Evolutionary conservation across 2,113 vertebrate genomes (phyloP), one percentile per base, ranked within the genome.

Genomic region (Macrotus californicus): DNA sequence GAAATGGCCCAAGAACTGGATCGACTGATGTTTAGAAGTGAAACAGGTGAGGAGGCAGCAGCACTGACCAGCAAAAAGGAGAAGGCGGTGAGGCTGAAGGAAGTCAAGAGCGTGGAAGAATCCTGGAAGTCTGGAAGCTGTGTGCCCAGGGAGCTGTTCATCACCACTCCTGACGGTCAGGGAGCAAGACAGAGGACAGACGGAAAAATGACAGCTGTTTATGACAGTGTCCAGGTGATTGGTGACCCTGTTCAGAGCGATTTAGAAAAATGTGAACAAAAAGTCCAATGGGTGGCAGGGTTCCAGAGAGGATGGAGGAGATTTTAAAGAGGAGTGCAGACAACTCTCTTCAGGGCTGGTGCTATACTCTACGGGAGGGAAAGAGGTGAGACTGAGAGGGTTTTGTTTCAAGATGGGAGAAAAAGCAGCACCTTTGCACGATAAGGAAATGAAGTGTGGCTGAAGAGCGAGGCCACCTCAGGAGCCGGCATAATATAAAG

Each of bases 401-500:
- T 31, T 70, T 61, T 48, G 70, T 52, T 80, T 64, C 56, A 88
- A 29, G 43, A 83, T 1, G 26, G 21, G 56, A 79, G 50, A 54
- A 69, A 69, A 79, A 69, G 59, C 29, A 54, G 13, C n/a, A 43
- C 26, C 29, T 76, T 54, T 79, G n/a, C 8, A 82, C 14, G 50
- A 8, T 61, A 48, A 91, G 36, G 19, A 67, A 91, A 83, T 7
- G 4, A 36, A 87, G 46, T 46, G 8, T 22, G 41, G 22, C 6
- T 14, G 46, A 77, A 43, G 11, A n/a, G 52, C 16, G 3, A 70
- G 46, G 21, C 26, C 34, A 12, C 21, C n/a, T 4, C 29, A 61
- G 24, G 19, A n/a, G 41, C 14, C 50, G 0, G 43, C 12, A 26
- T 29, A 46, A 61, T 0, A 0, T 43, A 15, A 21, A 11, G 26